These are phyloP conservation scores for Ciconia stormi DNA, from an alignment of 2,113 vertebrate species.

Conservation along the genomic window DNA sequence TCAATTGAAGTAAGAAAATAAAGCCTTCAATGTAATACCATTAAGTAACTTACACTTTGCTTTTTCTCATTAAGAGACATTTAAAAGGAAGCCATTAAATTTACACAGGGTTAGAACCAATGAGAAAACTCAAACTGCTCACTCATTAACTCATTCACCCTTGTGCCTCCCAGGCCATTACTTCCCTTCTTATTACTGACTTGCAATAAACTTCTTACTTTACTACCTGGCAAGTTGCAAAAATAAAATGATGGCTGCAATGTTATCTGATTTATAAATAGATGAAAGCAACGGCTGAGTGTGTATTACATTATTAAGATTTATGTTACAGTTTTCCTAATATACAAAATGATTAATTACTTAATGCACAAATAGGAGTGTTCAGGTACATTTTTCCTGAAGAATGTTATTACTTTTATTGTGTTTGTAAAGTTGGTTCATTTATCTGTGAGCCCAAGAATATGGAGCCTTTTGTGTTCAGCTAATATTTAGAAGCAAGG, in stretches of 20 bases:
- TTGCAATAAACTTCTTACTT: neutral
- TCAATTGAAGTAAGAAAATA: neutral
- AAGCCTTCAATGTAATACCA: neutral
- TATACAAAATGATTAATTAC: neutral
- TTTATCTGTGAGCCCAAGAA: neutral
- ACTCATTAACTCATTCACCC: neutral
- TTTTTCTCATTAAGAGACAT: constrained; percentile 1
- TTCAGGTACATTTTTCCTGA: neutral
- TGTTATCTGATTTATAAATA: neutral
- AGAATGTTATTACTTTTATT: neutral
- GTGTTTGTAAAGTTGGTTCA: neutral
- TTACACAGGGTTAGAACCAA: constrained; percentile 31
- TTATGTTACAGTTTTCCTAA: neutral
- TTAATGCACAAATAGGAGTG: neutral
- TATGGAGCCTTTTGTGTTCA: neutral
- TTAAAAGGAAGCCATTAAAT: constrained; percentile 24
- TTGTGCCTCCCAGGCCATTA: neutral
- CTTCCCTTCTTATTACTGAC: neutral
- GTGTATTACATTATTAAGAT: neutral
- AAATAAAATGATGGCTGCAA: neutral
- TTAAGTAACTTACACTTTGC: neutral
- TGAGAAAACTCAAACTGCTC: neutral
- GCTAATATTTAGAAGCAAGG: neutral
- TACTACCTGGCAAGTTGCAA: neutral
- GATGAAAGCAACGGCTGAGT: neutral